Conservation (phyloP, 2,797 vertebrate genomes). For the Cynopterus sphinx region DNA sequence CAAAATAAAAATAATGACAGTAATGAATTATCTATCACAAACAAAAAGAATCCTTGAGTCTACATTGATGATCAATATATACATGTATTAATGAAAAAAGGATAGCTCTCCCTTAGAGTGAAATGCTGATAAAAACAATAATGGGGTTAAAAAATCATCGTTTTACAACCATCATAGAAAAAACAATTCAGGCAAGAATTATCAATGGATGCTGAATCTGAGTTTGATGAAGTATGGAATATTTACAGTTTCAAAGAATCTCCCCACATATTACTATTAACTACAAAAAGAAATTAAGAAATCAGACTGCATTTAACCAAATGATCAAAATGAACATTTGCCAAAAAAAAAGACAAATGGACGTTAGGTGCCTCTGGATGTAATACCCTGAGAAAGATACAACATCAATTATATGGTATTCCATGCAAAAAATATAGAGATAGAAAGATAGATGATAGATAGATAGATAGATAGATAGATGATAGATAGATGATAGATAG, state of each 20-base stretch:
- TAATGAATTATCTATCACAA: background rate
- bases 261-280: background rate
- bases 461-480: too few relatives aligned
- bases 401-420: background rate
- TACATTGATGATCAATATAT: background rate
- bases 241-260: background rate
- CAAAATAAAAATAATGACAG: slow-evolving; percentile 46
- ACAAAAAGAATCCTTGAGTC: background rate
- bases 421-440: background rate
- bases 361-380: background rate
- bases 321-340: slow-evolving; percentile 29
- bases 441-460: too few relatives aligned
- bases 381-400: background rate
- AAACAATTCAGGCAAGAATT: slow-evolving; percentile 5
- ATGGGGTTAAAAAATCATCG: background rate
- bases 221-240: background rate
- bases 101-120: background rate
- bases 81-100: background rate
- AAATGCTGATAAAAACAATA: background rate
- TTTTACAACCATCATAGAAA: background rate
- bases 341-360: background rate
- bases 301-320: background rate
- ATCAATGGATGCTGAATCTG: background rate
- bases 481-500: too few relatives aligned
- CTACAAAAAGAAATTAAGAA: slow-evolving; percentile 25